Base-by-base conservation (phyloP, 1,140 invertebrate species). In the Macrostomum lignano region DNA sequence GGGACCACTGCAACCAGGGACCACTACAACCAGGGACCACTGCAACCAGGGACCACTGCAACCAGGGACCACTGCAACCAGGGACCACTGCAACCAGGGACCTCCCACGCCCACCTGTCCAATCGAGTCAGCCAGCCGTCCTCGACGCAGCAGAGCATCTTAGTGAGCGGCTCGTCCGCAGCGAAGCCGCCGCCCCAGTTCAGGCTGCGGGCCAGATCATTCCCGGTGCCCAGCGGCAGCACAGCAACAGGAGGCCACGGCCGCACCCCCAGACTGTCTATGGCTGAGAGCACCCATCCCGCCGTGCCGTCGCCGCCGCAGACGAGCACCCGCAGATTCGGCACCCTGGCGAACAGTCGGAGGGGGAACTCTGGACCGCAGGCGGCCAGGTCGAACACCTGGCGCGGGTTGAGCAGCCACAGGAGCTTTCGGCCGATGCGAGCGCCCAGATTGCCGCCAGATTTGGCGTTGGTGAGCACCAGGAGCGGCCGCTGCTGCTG, bases 141-240 rank as follows among this genome's bases (percentile, higher is more conserved):
- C 25, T 75, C 73, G 28, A 91, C 73, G 45, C 81, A 78, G 9
- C 64, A 66, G 38, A 93, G 57, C 39, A 94, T 79, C 61, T 93
- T 91, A 15, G 74, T 73, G 42, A 94, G 73, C 3, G 84, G 84
- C 52, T 94, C 84, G 53, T 94, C 84, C n/a, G n/a, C n/a, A 29
- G 79, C 86, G 51, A 86, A 91, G 31, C 79, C n/a, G n/a, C n/a
- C n/a, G 13, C 84, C 82, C 86, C 86, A 93, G 21, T 81, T 82
- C 1, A 93, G 65, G 21, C 78, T 73, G 29, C 84, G 60, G 0
- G 84, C 81, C 22, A 96, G 64, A 61, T 96, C 86, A 55, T 96
- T 96, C 26, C 86, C 86, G 1, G 86, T 96, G 13, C 86, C 86
- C 0, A 94, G 62, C 0, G 86, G 86, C 19, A 96, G 62, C 1